These are phyloP conservation scores for Zoroaster sp. DNA, from an alignment of 53 echinoderm and acorn worm genomes.

Conservation along the genomic window DNA sequence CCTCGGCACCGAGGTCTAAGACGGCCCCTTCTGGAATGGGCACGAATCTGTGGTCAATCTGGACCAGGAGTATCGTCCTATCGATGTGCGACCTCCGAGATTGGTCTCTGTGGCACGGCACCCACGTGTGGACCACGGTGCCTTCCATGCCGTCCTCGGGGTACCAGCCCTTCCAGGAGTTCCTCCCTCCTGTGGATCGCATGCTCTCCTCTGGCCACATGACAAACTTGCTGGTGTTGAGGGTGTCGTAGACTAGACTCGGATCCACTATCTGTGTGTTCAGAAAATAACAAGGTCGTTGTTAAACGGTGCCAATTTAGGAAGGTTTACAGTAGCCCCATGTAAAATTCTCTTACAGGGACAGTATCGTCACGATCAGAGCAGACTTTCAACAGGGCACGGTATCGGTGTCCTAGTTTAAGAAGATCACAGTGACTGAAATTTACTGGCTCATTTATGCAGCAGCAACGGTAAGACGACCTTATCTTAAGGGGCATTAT, in stretches of 20 bases:
- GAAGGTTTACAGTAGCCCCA: background rate
- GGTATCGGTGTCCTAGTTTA: too few species aligned
- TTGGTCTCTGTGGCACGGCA: constrained; percentile 86
- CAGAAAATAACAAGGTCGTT: background rate
- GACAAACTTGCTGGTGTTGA: constrained; percentile 87
- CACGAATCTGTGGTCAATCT: constrained; percentile 81
- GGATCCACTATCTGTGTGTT: constrained; percentile 83
- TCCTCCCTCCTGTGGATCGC: constrained; percentile 83
- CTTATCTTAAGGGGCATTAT: too few species aligned
- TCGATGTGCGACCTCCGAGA: constrained; percentile 86
- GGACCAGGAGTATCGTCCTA: constrained; percentile 88
- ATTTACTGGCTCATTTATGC: too few species aligned
- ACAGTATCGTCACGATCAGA: too few species aligned
- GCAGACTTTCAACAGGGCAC: too few species aligned
- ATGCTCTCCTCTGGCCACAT: constrained; percentile 95
- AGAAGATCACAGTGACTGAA: too few species aligned
- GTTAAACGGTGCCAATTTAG: background rate
- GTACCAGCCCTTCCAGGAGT: constrained; percentile 94
- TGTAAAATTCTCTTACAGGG: background rate
- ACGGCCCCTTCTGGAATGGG: constrained; percentile 85
- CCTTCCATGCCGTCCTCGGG: constrained; percentile 89
- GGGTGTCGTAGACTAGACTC: constrained; percentile 76
- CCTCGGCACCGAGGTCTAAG: constrained; percentile 80
- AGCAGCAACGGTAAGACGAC: too few species aligned
- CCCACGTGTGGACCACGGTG: constrained; percentile 91